Evolutionary conservation across 2,797 vertebrate genomes (phyloP).

Genomic region (Molossus alvarezi): DNA sequence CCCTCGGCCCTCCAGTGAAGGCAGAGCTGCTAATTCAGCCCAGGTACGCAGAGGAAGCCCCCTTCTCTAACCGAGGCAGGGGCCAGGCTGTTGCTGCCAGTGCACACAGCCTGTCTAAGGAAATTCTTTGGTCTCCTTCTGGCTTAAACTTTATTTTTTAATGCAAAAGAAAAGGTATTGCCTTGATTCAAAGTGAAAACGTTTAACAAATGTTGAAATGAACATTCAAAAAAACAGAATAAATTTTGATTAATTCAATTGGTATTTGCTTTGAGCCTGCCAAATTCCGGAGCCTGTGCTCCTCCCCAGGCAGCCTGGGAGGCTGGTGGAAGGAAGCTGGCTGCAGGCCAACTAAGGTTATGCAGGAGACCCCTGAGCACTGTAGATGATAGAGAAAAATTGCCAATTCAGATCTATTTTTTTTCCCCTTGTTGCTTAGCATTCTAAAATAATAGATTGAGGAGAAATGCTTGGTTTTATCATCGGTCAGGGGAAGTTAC

Average conservation of each 20-base stretch:
- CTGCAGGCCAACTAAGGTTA: slow-evolving; percentile 22
- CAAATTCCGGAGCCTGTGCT: slow-evolving; percentile 20
- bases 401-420: slow-evolving; percentile 53
- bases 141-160: slow-evolving; percentile 13
- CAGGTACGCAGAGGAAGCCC: not conserved
- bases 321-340: not conserved
- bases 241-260: slow-evolving; percentile 68
- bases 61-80: not conserved
- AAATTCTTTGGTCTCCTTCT: slow-evolving; percentile 25
- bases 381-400: slow-evolving; percentile 35
- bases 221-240: slow-evolving; percentile 66
- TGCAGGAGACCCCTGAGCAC: not conserved
- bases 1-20: not conserved
- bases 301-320: not conserved
- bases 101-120: not conserved
- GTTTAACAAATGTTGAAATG: slow-evolving; percentile 61
- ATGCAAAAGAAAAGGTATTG: slow-evolving; percentile 49
- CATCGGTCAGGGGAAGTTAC: slow-evolving; percentile 34
- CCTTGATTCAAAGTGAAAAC: slow-evolving; percentile 66
- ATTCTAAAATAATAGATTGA: slow-evolving; percentile 71
- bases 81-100: not conserved
- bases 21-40: not conserved
- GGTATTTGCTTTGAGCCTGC: slow-evolving; percentile 40
- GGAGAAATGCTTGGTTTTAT: slow-evolving; percentile 74
- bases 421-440: slow-evolving; percentile 66